Evolutionary conservation across 1,140 invertebrate species (phyloP).

Genomic region (Pachypeltis micranthus): DNA sequence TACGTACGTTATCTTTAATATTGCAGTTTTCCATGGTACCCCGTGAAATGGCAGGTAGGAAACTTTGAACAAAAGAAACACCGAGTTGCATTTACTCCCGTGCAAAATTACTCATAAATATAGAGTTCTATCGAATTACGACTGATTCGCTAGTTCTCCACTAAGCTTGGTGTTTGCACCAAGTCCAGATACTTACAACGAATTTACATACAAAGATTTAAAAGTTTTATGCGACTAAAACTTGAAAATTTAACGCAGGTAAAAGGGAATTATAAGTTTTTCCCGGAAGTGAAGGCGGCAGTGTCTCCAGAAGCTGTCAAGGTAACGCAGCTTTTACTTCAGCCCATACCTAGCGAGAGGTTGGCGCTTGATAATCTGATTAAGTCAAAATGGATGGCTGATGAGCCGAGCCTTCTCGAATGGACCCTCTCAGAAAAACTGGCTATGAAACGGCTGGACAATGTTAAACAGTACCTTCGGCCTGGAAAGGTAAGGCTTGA

Average conservation of each 20-base stretch:
- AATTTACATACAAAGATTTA: no score
- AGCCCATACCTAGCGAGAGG: slow-evolving; percentile 6
- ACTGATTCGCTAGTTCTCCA: no score
- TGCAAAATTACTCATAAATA: no score
- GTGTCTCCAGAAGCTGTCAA: not conserved
- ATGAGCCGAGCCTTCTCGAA: not conserved
- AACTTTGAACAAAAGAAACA: no score
- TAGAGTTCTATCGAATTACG: no score
- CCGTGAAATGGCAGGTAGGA: no score
- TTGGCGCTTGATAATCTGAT: slow-evolving; percentile 2
- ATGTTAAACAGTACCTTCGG: not conserved
- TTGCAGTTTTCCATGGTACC: no score
- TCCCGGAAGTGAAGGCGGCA: not conserved
- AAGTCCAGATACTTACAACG: no score
- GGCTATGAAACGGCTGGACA: not conserved
- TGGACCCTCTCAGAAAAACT: not conserved
- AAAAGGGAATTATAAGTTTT: slow-evolving; percentile 26
- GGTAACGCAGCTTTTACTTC: not conserved
- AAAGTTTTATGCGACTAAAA: no score
- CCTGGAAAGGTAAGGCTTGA: slow-evolving; percentile 4
- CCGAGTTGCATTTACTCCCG: no score
- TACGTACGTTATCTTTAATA: no score
- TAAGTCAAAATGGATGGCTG: slow-evolving; percentile 8
- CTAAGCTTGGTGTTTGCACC: no score
- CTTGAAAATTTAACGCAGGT: slow-evolving; percentile 37